phyloP scores from a whole-genome alignment of 1,140 invertebrate species.

The Plectrocnemia conspersa region DNA sequence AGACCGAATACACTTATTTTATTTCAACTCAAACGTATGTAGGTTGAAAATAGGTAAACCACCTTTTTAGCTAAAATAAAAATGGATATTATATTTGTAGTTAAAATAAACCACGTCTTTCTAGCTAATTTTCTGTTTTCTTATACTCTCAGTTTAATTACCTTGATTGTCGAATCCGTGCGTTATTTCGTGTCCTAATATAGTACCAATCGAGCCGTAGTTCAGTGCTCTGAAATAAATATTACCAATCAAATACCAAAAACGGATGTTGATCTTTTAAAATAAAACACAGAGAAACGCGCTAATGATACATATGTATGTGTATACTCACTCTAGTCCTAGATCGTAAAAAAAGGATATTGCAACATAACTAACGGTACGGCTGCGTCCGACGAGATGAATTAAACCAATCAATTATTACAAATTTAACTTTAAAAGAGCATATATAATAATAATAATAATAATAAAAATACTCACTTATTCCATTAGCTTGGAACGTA shows the following conservation, averaged over 20 bases:
- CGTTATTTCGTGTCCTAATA: conserved; percentile 80
- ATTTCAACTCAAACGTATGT: too few relatives aligned
- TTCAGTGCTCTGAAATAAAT: conserved; percentile 63
- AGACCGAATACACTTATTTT: too few relatives aligned
- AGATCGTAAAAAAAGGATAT: conserved; percentile 67
- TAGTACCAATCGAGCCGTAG: conserved; percentile 76
- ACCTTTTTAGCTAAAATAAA: too few relatives aligned
- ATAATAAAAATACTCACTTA: conserved; percentile 56
- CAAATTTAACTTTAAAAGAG: background rate
- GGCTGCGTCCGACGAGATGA: conserved; percentile 52
- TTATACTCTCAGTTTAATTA: conserved; percentile 42
- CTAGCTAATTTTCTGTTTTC: too few relatives aligned
- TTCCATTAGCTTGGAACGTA: conserved; percentile 66
- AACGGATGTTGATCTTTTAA: too few relatives aligned
- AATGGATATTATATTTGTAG: too few relatives aligned
- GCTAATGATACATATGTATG: too few relatives aligned
- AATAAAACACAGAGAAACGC: too few relatives aligned
- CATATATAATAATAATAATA: conserved; percentile 12
- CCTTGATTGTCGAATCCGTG: conserved; percentile 81
- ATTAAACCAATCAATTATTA: background rate
- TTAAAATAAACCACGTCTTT: too few relatives aligned
- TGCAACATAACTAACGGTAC: conserved; percentile 70
- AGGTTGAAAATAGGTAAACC: too few relatives aligned
- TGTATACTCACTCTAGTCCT: conserved; percentile 59
- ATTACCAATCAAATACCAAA: too few relatives aligned